Evolutionary conservation across 2,797 vertebrate species (phyloP).

Genomic region (Sitta carolinensis): DNA sequence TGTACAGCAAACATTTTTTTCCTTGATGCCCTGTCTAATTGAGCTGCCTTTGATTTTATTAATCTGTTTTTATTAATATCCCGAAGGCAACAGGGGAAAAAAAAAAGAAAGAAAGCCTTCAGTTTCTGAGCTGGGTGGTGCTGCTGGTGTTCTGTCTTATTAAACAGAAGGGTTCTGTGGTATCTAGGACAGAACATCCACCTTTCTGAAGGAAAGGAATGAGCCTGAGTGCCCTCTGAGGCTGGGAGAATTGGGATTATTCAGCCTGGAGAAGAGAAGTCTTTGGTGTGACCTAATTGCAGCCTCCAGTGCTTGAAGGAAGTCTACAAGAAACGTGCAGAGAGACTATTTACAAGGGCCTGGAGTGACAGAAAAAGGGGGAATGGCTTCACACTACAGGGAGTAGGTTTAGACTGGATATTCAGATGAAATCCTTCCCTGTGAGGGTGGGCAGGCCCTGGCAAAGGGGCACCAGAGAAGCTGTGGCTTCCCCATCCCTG

Average conservation of each 20-base stretch:
- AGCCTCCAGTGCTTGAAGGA: not conserved
- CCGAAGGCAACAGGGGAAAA: conserved; percentile 30
- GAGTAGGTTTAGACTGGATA: not conserved
- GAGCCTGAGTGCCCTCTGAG: not conserved
- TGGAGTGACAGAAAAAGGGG: not conserved
- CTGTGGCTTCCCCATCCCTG: not conserved
- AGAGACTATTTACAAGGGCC: not conserved
- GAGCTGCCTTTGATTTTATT: conserved; percentile 58
- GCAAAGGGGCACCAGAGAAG: not conserved
- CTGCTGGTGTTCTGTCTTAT: not conserved
- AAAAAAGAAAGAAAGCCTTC: not conserved
- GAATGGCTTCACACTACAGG: not conserved
- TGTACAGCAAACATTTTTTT: conserved; percentile 47
- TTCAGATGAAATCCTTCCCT: not conserved
- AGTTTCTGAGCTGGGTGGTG: conserved; percentile 1
- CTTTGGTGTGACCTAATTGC: not conserved
- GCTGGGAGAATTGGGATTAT: not conserved
- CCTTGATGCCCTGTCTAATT: conserved; percentile 17
- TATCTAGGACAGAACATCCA: not conserved
- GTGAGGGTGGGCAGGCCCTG: not conserved
- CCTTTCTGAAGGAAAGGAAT: not conserved
- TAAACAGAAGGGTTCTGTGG: rapidly evolving
- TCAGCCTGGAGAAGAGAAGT: not conserved
- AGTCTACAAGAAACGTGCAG: not conserved
- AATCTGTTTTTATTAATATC: conserved; percentile 71